phyloP scores from a whole-genome alignment of 2,113 vertebrate species.

The Gasterosteus nipponicus region DNA sequence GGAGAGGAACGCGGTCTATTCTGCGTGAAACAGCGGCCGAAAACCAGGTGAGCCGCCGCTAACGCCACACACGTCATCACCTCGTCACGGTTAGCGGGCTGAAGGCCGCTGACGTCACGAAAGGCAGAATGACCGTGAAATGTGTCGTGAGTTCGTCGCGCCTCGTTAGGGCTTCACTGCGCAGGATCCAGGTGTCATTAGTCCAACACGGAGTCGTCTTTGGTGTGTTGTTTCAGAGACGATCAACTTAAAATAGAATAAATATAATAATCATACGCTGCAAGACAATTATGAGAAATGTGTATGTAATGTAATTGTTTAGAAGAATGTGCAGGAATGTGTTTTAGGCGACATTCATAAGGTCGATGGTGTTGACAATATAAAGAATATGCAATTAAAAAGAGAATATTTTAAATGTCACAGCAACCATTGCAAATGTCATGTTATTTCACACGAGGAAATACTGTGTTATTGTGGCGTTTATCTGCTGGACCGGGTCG shows the following conservation, averaged over 20 bases:
- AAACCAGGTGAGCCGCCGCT: not conserved
- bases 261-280: not conserved
- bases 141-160: not conserved
- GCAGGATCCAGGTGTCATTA: too few species aligned
- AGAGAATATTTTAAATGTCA: too few species aligned
- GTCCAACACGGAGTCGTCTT: not conserved
- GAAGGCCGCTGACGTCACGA: not conserved
- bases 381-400: not conserved
- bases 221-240: not conserved
- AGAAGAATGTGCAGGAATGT: not conserved
- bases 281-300: not conserved
- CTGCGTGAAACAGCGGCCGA: not conserved
- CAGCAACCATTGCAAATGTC: too few species aligned
- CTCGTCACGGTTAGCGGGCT: not conserved
- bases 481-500: too few species aligned
- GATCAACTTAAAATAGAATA: not conserved
- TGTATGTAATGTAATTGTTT: not conserved
- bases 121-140: not conserved
- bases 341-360: not conserved
- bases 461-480: too few species aligned
- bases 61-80: too few species aligned
- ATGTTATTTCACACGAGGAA: too few species aligned
- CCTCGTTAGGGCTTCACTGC: too few species aligned
- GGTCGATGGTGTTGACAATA: not conserved
- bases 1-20: not conserved